These are phyloP conservation scores for Dipodomys spectabilis DNA, from an alignment of 2,113 vertebrate genomes.

Conservation along the genomic window DNA sequence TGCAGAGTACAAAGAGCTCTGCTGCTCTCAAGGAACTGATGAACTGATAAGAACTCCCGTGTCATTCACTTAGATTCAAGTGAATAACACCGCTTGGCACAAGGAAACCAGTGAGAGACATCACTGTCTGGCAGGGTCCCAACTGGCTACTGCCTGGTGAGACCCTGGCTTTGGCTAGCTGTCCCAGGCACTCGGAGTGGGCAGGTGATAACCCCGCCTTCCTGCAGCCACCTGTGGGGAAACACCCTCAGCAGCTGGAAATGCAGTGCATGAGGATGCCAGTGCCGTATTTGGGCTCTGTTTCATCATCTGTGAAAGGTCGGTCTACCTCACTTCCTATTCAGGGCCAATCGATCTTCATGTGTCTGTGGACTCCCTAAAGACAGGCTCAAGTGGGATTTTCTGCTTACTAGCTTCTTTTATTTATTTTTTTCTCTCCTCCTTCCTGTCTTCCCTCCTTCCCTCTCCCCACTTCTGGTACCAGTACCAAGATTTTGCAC, in stretches of 20 bases:
- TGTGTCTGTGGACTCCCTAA: not conserved
- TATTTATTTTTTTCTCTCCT: too few relatives aligned
- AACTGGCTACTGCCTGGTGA: not conserved
- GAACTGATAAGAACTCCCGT: not conserved
- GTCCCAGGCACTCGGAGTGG: not conserved
- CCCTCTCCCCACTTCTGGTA: too few relatives aligned
- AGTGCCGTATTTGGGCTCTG: accelerated
- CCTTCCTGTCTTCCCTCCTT: too few relatives aligned
- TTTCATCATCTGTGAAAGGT: not conserved
- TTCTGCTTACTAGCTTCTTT: too few relatives aligned
- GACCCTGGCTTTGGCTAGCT: not conserved
- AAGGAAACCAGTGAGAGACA: not conserved
- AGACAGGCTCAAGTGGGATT: too few relatives aligned
- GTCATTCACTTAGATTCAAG: not conserved
- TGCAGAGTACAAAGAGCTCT: not conserved
- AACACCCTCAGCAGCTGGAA: not conserved
- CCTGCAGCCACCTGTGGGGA: accelerated
- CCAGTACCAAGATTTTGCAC: too few relatives aligned
- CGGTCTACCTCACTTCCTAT: not conserved
- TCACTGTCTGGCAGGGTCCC: accelerated
- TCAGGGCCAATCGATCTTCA: not conserved
- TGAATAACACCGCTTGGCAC: not conserved
- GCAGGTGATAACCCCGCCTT: not conserved
- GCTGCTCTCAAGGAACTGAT: not conserved
- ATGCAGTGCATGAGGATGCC: not conserved